Base-by-base conservation (phyloP, 2,888 invertebrate species). In the Miltochrista miniata region DNA sequence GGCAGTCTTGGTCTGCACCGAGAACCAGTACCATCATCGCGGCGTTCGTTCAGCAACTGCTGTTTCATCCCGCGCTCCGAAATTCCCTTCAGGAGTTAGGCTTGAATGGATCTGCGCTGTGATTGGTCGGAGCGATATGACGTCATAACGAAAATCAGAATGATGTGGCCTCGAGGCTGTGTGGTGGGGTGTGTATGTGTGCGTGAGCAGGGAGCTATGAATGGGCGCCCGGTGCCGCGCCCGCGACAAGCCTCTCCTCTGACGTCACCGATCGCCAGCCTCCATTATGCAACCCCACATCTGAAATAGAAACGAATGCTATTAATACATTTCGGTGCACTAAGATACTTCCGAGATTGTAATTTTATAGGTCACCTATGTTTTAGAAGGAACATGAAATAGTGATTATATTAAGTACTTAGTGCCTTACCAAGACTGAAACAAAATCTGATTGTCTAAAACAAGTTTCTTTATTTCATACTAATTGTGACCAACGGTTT, bases 141-240 rank as follows among this genome's bases (percentile, higher is more conserved):
- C 95, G 95, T 95, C 95, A 95, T 93, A 79, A 93, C 93, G 94
- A 85, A 87, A 88, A 88, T 87, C 78, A 78, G 79, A 77, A 81
- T 94, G 93, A 94, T 94, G 93, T 93, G 92, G 72, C 46, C 55
- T 54, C 44, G 56, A 15, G 70, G 50, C 45, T 45, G 61, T 70
- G 79, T 76, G 74, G 67, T 46, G 41, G 72, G 61, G 55, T 61
- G 66, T 54, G 64, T 35, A 52, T 69, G 77, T 81, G 83, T 83
- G 85, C 56, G 85, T 73, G 83, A 60, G 61, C 50, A 52, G 51
- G 61, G 68, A 61, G 61, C 70, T 80, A 86, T 88, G 87, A 88
- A 88, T 89, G 88, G 87, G 79, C 76, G 75, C 67, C 68, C 56
- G 63, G 69, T 76, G 83, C 82, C 87, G 79, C 80, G 79, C 89